Base-by-base conservation (phyloP, 92 coral and sea anemone genomes). In the Phenganax subtilis region DNA sequence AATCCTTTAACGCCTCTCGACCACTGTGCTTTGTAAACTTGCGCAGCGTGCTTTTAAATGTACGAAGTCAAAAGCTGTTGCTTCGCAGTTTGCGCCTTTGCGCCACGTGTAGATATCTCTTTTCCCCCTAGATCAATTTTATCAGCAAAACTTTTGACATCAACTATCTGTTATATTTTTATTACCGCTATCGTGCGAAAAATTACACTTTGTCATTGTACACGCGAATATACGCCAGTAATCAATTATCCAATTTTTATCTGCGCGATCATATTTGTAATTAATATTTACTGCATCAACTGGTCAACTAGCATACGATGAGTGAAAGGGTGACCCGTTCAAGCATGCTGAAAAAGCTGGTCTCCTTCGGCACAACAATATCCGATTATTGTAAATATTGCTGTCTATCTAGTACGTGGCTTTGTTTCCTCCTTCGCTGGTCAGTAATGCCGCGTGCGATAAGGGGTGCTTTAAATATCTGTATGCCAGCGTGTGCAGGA, bases 201-300 rank as follows among this genome's bases (percentile, higher is more conserved):
- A n/a, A 17, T 73, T 73, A 51, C 53, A 76, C 55, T 51, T 64
- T 31, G 55, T 60, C 71, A 10, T 54, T 69, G 74, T 69, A 37
- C 47, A 37, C 25, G 60, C 69, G 69, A 28, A 28, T 58, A 76
- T 76, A 57, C 81, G 55, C 54, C 20, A 44, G 60, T 55, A 30
- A 76, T 76, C 81, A 76, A 76, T 76, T 76, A 76, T 76, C 81
- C 67, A 47, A 57, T 76, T 76, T 51, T 75, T 76, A 76, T 76
- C 81, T 76, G 56, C 14, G 37, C 51, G 81, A 59, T 57, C 70
- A 61, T 76, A 57, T 64, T 76, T 69, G 69, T 27, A 76, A 76
- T 76, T 76, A 76, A 57, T 76, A 57, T 76, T 59, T 76, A 29
- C 70, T 76, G 69, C 12, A 76, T 76, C 81, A 76, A n/a, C 70